These are phyloP conservation scores for Bufo gargarizans DNA, from an alignment of 2,113 vertebrate species.

Conservation along the genomic window DNA sequence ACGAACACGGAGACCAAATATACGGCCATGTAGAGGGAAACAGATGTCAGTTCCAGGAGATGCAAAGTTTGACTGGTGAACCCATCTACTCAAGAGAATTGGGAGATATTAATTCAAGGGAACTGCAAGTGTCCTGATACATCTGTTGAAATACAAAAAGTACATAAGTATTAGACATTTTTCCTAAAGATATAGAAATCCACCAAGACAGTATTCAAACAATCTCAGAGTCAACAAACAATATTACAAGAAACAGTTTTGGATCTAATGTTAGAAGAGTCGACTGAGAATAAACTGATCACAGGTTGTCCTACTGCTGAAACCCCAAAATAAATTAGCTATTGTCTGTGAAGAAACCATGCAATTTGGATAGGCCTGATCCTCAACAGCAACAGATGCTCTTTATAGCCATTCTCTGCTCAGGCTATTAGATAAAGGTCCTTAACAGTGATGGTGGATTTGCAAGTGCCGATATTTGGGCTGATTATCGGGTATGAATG, in stretches of 20 bases:
- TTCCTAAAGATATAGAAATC: no score
- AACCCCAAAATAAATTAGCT: no score
- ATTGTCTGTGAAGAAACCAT: neutral
- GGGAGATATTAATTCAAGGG: constrained; percentile 62
- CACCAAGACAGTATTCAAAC: neutral
- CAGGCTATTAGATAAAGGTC: no score
- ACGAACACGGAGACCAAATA: constrained; percentile 79
- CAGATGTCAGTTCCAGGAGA: constrained; percentile 63
- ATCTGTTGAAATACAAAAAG: constrained; percentile 62
- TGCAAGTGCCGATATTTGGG: no score
- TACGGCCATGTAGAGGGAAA: constrained; percentile 79
- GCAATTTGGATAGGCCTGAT: neutral
- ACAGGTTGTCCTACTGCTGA: neutral
- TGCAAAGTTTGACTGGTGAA: constrained; percentile 66
- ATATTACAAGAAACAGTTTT: no score
- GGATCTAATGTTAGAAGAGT: no score
- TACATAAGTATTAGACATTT: no score
- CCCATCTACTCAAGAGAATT: constrained; percentile 61
- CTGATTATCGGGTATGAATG: no score
- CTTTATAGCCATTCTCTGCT: no score
- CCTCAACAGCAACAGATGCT: neutral
- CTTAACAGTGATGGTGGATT: no score
- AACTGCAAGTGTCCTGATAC: constrained; percentile 63
- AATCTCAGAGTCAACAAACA: neutral
- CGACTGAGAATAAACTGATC: neutral